phyloP scores from a whole-genome alignment of 2,113 vertebrate species.

The Tragelaphus imberbis region DNA sequence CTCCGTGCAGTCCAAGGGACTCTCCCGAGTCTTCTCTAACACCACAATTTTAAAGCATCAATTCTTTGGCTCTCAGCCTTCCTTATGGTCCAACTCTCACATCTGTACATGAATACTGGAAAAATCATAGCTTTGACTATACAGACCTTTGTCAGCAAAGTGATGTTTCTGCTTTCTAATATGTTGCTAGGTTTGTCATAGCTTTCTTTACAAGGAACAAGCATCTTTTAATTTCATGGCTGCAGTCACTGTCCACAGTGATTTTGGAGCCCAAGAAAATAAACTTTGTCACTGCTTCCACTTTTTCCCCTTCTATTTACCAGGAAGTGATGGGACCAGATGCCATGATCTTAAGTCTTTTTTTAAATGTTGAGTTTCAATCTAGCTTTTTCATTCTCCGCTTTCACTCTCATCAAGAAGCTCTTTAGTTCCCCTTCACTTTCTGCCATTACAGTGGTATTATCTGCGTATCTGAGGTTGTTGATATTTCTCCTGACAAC shows the following conservation, averaged over 20 bases:
- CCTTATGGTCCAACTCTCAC: neutral
- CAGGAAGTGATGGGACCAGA: neutral
- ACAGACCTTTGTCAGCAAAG: neutral
- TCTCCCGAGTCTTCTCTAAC: neutral
- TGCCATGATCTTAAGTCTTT: neutral
- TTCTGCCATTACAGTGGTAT: neutral
- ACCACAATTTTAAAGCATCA: neutral
- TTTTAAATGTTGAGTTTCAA: neutral
- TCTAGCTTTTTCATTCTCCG: neutral
- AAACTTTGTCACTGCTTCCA: neutral
- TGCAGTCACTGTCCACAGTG: neutral
- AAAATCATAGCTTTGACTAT: neutral
- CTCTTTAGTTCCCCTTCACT: neutral
- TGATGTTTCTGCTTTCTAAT: neutral
- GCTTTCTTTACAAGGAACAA: neutral
- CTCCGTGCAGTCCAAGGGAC: neutral
- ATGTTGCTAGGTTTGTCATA: neutral
- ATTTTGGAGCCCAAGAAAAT: neutral
- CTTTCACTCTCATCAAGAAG: neutral
- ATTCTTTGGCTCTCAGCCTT: neutral
- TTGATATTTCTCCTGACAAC: neutral
- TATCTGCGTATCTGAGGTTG: neutral
- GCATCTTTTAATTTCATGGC: neutral
- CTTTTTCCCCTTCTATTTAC: neutral
- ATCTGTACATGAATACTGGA: neutral